phyloP scores from a whole-genome alignment of 2,888 invertebrate species.

The Zeuzera pyrina region DNA sequence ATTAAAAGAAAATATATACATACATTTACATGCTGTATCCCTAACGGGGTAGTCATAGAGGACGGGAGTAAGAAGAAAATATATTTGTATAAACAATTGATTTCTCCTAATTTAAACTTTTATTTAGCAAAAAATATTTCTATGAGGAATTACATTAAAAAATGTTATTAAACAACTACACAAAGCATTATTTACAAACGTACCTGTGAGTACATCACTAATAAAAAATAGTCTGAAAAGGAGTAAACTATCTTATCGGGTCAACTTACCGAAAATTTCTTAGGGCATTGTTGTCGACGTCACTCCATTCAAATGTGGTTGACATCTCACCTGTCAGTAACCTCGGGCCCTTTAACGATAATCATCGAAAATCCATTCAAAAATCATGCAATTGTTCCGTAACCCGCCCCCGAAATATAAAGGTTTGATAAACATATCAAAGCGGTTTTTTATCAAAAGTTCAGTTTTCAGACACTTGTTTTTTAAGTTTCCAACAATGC shows the following conservation, averaged over 20 bases:
- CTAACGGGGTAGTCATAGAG: too few species aligned
- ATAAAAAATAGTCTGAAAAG: conserved; percentile 21
- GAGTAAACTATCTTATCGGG: conserved; percentile 44
- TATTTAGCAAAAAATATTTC: too few species aligned
- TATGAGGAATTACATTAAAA: not conserved
- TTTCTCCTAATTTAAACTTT: too few species aligned
- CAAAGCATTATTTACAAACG: not conserved
- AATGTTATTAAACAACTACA: not conserved
- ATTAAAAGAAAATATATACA: too few species aligned
- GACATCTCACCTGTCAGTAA: conserved; percentile 71
- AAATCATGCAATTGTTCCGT: conserved; percentile 49
- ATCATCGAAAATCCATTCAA: conserved; percentile 58
- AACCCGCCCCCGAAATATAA: conserved; percentile 52
- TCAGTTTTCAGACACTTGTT: conserved; percentile 54
- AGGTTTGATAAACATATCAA: conserved; percentile 72
- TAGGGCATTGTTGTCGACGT: conserved; percentile 21
- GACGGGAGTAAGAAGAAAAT: too few species aligned
- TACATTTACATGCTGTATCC: too few species aligned
- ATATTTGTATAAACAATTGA: too few species aligned
- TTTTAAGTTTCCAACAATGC: conserved; percentile 43
- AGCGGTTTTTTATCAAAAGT: conserved; percentile 29
- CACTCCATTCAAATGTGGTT: conserved; percentile 44
- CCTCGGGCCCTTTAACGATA: conserved; percentile 54
- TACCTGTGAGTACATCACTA: not conserved
- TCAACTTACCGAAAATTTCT: conserved; percentile 42